phyloP scores from a whole-genome alignment of 2,113 vertebrate genomes.

The Ochotona curzoniae region DNA sequence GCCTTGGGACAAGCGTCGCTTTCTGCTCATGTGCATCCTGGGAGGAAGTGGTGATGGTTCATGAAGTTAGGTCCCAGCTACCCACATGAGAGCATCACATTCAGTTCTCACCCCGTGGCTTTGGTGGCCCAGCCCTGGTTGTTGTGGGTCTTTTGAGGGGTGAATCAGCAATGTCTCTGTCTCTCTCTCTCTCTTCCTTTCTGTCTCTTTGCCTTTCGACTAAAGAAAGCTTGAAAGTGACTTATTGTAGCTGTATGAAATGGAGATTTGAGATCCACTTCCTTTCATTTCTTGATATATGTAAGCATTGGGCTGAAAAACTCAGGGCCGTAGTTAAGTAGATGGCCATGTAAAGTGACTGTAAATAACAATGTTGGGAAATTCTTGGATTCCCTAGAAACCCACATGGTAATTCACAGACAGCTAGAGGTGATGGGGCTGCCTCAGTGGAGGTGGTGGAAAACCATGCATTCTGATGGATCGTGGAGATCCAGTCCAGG shows the following conservation, averaged over 20 bases:
- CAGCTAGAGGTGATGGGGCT: background rate
- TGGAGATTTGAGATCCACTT: background rate
- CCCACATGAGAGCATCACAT: no score
- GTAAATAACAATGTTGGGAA: background rate
- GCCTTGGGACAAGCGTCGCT: no score
- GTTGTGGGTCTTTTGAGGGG: no score
- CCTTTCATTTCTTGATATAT: background rate
- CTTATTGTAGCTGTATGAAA: background rate
- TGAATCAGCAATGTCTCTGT: no score
- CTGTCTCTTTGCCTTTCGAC: no score
- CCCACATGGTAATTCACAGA: background rate
- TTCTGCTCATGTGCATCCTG: no score
- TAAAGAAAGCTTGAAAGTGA: background rate
- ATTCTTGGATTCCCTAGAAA: background rate
- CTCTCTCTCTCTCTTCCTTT: no score
- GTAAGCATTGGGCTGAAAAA: background rate
- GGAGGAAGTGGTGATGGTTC: no score
- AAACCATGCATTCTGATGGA: background rate
- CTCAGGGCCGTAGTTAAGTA: background rate
- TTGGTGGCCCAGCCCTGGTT: no score
- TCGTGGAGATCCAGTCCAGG: background rate
- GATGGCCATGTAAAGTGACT: background rate
- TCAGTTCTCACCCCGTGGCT: no score
- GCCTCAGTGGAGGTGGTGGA: accelerated
- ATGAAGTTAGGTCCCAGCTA: no score